These are phyloP conservation scores for Sciaenops ocellatus DNA, from an alignment of 2,797 vertebrate species.

Conservation along the genomic window DNA sequence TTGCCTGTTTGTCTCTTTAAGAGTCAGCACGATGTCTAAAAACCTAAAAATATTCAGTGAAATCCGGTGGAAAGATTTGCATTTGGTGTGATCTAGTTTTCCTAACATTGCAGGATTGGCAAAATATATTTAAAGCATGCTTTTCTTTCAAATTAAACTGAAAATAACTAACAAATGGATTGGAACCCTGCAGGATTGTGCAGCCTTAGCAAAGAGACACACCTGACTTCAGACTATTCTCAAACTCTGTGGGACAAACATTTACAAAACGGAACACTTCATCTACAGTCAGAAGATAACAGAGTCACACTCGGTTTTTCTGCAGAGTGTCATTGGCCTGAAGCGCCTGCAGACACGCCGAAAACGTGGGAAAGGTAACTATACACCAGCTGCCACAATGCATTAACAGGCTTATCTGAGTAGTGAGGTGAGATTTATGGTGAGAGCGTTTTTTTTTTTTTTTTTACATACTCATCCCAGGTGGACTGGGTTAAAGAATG, in stretches of 20 bases:
- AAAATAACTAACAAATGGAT: background rate
- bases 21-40: background rate
- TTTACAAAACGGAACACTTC: background rate
- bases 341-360: background rate
- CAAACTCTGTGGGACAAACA: background rate
- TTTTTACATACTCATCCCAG: slow-evolving; percentile 34
- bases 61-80: background rate
- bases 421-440: slow-evolving; percentile 50
- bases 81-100: background rate
- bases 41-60: background rate
- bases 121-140: background rate
- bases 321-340: background rate
- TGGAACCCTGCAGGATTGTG: background rate
- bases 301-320: background rate
- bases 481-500: slow-evolving; percentile 22
- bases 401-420: slow-evolving; percentile 24
- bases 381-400: slow-evolving; percentile 30
- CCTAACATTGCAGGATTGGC: background rate
- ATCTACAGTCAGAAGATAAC: slow-evolving; percentile 1
- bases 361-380: slow-evolving; percentile 28
- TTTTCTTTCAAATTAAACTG: background rate
- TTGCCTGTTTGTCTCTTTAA: background rate
- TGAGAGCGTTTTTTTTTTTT: background rate
- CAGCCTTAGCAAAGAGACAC: background rate
- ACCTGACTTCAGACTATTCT: background rate